phyloP scores from a whole-genome alignment of 2,888 invertebrate species.

The Slavum lentiscoides region DNA sequence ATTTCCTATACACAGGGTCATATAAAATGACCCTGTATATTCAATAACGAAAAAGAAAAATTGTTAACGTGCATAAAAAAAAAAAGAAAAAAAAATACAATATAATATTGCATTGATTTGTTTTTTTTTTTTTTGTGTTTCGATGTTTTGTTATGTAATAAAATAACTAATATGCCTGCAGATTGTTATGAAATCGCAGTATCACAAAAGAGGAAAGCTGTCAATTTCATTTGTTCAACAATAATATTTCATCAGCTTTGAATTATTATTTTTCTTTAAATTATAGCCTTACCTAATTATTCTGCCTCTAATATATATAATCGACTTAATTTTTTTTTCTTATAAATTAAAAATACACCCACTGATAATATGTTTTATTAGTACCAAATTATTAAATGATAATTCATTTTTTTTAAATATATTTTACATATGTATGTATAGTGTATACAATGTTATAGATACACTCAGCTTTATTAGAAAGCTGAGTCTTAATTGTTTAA shows the following conservation, averaged over 20 bases:
- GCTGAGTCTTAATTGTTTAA: too few relatives aligned
- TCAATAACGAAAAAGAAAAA: not conserved
- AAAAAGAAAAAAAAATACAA: constrained; percentile 5
- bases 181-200: constrained; percentile 8
- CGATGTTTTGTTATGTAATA: constrained; percentile 4
- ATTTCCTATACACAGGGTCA: not conserved
- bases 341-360: not conserved
- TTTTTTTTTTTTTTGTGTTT: not conserved
- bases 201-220: not conserved
- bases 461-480: too few relatives aligned
- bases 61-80: not conserved
- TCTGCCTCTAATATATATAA: too few relatives aligned
- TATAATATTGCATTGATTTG: too few relatives aligned
- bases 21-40: not conserved
- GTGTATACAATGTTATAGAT: too few relatives aligned
- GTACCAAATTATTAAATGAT: too few relatives aligned
- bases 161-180: not conserved
- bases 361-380: not conserved
- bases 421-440: too few relatives aligned
- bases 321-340: not conserved
- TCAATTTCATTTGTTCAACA: not conserved
- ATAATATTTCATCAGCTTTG: constrained; percentile 6
- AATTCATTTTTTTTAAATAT: too few relatives aligned
- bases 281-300: too few relatives aligned
- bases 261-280: too few relatives aligned